Conservation (phyloP, 2,888 invertebrate species). For the Apamea crenata region DNA sequence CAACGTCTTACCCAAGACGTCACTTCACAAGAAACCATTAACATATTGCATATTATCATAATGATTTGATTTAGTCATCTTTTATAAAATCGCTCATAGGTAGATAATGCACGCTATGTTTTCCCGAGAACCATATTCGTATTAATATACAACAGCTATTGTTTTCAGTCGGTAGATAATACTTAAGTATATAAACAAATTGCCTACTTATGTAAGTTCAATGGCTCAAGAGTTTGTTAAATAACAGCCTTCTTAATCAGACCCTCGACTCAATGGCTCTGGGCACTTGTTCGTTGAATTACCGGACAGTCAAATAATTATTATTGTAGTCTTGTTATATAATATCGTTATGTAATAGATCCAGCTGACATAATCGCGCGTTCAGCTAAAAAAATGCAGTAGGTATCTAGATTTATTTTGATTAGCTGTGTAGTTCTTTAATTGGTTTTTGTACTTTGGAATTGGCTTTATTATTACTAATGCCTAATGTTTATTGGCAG, state of each 20-base stretch:
- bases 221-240: slow-evolving; percentile 32
- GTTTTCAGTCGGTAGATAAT: neutral
- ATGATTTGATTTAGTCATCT: neutral
- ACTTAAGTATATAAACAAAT: slow-evolving; percentile 14
- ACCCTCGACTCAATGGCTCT: slow-evolving; percentile 39
- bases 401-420: slow-evolving; percentile 10
- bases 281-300: slow-evolving; percentile 42
- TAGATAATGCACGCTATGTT: neutral
- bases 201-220: slow-evolving; percentile 39
- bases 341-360: slow-evolving; percentile 48
- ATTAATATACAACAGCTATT: neutral
- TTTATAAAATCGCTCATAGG: neutral
- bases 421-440: slow-evolving; percentile 33
- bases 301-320: slow-evolving; percentile 36
- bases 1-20: neutral
- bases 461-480: neutral
- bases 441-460: slow-evolving; percentile 39
- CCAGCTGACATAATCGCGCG: slow-evolving; percentile 44
- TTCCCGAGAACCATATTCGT: neutral
- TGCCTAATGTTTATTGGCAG: slow-evolving; percentile 6
- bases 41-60: neutral
- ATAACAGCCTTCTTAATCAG: slow-evolving; percentile 32
- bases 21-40: neutral
- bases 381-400: slow-evolving; percentile 19
- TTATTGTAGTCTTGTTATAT: slow-evolving; percentile 43